Evolutionary conservation across 2,113 vertebrate genomes (phyloP).

Genomic region (Antennarius striatus): DNA sequence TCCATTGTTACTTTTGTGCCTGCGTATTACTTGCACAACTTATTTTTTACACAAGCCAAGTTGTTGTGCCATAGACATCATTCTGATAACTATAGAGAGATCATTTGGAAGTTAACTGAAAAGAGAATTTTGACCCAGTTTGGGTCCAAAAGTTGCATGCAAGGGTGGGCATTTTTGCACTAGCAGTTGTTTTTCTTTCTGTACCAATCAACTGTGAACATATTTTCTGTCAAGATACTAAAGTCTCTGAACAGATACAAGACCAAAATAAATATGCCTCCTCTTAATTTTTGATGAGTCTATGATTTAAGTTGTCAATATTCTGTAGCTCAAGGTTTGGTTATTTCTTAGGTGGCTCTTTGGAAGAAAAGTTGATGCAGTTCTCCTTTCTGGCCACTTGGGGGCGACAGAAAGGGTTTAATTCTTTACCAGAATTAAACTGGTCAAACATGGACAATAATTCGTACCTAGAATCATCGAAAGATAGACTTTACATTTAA

Average conservation of each 20-base stretch:
- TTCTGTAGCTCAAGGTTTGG: too few relatives aligned
- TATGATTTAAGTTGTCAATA: not conserved
- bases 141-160: not conserved
- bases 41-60: not conserved
- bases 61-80: conserved; percentile 1
- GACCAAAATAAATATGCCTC: conserved; percentile 35
- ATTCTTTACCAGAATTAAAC: not conserved
- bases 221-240: conserved; percentile 42
- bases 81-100: not conserved
- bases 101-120: too few relatives aligned
- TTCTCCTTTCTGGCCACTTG: conserved; percentile 27
- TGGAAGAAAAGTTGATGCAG: not conserved
- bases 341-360: too few relatives aligned
- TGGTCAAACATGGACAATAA: too few relatives aligned
- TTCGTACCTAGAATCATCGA: not conserved
- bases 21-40: conserved; percentile 2
- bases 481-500: too few relatives aligned
- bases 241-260: conserved; percentile 56
- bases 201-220: conserved; percentile 66
- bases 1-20: conserved; percentile 15
- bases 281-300: not conserved
- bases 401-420: conserved; percentile 25
- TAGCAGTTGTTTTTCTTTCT: conserved; percentile 38
- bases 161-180: conserved; percentile 17
- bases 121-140: too few relatives aligned